A percentile compares a stretch with the other conserved stretches of the same genome.
These are phyloP conservation scores for Acropora yongei DNA, from an alignment of 64 coral and sea anemone genomes.

Conservation along the genomic window DNA sequence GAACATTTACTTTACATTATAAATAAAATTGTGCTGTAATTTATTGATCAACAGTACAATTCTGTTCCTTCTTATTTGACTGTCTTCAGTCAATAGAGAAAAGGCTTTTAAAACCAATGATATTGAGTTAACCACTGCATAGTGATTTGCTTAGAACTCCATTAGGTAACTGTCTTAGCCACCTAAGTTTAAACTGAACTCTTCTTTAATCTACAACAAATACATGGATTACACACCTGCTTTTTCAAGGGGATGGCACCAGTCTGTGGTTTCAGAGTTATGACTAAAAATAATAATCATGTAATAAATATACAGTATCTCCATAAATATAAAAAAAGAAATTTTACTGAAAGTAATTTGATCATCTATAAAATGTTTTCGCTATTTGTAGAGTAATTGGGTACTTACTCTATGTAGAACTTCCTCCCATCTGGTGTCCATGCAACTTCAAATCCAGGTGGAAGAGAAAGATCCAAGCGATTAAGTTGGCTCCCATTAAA, in stretches of 20 bases:
- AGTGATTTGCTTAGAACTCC: too few species aligned
- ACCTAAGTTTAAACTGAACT: too few species aligned
- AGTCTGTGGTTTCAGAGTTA: conserved; percentile 86
- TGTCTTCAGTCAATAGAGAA: background rate
- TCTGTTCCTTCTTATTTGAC: too few species aligned
- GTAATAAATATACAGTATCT: background rate
- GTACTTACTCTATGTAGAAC: conserved; percentile 95
- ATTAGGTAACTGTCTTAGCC: too few species aligned
- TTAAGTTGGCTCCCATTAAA: conserved; percentile 52
- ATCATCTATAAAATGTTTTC: too few species aligned
- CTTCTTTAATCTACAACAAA: too few species aligned
- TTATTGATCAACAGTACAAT: too few species aligned
- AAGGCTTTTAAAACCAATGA: too few species aligned
- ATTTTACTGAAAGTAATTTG: too few species aligned
- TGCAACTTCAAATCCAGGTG: conserved; percentile 89
- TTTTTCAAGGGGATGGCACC: conserved; percentile 96
- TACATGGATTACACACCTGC: conserved; percentile 47
- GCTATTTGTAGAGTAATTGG: background rate
- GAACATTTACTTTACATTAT: too few species aligned
- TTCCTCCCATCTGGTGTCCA: conserved; percentile 89
- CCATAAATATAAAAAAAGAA: background rate
- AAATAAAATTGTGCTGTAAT: too few species aligned
- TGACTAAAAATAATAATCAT: conserved; percentile 66
- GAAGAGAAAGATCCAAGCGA: conserved; percentile 79
- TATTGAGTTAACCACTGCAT: too few species aligned